A percentile compares a stretch with the other conserved stretches of the same genome.
phyloP scores from a whole-genome alignment of 2,888 invertebrate genomes.

The Hyposoter didymator region DNA sequence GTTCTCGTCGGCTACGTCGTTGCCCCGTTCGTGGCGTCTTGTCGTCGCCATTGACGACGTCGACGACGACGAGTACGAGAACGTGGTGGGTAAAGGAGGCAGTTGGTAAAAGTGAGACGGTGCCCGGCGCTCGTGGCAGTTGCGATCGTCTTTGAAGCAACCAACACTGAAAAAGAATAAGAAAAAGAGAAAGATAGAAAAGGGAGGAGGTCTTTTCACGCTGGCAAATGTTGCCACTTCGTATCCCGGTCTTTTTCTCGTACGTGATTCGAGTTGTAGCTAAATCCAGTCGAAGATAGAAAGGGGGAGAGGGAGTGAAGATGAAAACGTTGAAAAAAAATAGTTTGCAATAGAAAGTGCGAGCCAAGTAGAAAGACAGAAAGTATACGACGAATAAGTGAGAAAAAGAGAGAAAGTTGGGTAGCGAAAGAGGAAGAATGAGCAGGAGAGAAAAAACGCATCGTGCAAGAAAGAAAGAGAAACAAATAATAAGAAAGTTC shows the following conservation, averaged over 20 bases:
- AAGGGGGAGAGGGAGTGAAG: not conserved
- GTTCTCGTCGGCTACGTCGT: conserved; percentile 23
- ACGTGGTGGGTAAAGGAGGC: not conserved
- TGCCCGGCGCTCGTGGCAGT: conserved; percentile 47
- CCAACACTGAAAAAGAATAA: conserved; percentile 4
- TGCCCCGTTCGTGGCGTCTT: conserved; percentile 38
- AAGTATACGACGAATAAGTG: conserved; percentile 2
- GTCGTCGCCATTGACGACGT: conserved; percentile 52
- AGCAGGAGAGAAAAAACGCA: not conserved
- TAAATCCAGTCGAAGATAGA: conserved; percentile 14
- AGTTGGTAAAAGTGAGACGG: conserved; percentile 14
- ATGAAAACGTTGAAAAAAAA: not conserved
- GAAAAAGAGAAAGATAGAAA: conserved; percentile 12
- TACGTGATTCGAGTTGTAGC: conserved; percentile 47
- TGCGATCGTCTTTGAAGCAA: conserved; percentile 42
- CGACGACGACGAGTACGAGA: not conserved
- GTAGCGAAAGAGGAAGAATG: not conserved
- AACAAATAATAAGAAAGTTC: not conserved
- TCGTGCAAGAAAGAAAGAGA: not conserved
- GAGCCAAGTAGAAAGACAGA: not conserved
- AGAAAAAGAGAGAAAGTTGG: conserved; percentile 8
- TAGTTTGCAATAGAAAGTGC: conserved; percentile 5
- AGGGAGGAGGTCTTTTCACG: conserved; percentile 53
- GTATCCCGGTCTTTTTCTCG: conserved; percentile 48
- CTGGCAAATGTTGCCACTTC: conserved; percentile 57